Percentiles rank a stretch among this genome's conserved stretches.
phyloP scores from a whole-genome alignment of 2,888 invertebrate species.

The Auanema sp. region DNA sequence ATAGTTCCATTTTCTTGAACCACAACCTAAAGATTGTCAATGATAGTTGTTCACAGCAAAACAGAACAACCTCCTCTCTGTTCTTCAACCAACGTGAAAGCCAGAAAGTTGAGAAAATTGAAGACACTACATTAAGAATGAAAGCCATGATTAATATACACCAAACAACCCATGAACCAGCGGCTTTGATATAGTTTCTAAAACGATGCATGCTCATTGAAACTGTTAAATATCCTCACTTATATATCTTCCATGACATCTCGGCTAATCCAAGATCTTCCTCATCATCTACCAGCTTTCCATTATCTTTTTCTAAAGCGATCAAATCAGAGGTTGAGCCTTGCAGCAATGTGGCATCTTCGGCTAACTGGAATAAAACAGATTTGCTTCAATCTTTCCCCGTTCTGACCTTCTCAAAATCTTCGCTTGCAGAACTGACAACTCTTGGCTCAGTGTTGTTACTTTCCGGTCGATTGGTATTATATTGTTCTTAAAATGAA shows the following conservation, averaged over 20 bases:
- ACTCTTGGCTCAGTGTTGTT: background rate
- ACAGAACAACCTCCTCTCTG: conserved; percentile 57
- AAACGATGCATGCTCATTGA: conserved; percentile 3
- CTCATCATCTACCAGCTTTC: conserved; percentile 65
- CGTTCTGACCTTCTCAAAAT: background rate
- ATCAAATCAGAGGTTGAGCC: conserved; percentile 8
- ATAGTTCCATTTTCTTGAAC: conserved; percentile 33
- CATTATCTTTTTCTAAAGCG: conserved; percentile 25
- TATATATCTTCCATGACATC: conserved; percentile 51
- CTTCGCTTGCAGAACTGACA: background rate
- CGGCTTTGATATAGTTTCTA: conserved; percentile 68
- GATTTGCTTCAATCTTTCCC: conserved; percentile 4
- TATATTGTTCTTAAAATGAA: conserved; percentile 5
- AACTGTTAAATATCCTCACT: conserved; percentile 24
- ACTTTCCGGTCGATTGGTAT: background rate
- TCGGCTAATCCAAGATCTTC: conserved; percentile 57
- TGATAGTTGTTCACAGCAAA: background rate
- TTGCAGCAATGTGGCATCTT: conserved; percentile 3
- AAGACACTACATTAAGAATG: conserved; percentile 69
- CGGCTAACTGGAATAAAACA: no score
- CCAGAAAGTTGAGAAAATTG: conserved; percentile 72
- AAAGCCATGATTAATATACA: conserved; percentile 64
- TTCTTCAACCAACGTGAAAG: conserved; percentile 70
- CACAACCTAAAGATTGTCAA: conserved; percentile 9
- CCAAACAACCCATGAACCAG: conserved; percentile 67